phyloP scores from a whole-genome alignment of 2,888 invertebrate species.

The Acleris literana region DNA sequence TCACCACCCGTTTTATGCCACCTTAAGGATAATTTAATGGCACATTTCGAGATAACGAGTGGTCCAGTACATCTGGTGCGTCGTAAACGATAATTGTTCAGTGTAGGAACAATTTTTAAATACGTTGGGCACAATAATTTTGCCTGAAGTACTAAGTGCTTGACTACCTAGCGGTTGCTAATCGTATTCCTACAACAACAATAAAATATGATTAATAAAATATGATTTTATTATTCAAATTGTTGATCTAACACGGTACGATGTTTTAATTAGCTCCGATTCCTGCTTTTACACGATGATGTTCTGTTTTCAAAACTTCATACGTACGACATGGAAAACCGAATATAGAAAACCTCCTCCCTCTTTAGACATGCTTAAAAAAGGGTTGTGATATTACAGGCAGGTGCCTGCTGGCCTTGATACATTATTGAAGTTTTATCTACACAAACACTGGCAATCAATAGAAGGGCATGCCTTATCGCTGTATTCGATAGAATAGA shows the following conservation, averaged over 20 bases:
- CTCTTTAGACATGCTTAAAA: no score
- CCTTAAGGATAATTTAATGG: conserved; percentile 54
- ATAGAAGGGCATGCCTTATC: conserved; percentile 19
- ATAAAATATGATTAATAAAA: no score
- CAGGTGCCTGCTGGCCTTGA: conserved; percentile 12
- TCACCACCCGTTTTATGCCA: conserved; percentile 40
- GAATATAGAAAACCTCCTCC: no score
- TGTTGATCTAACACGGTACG: no score
- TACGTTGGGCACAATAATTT: neutral
- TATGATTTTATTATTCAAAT: no score
- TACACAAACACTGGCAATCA: conserved; percentile 28
- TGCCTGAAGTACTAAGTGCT: no score
- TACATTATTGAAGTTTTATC: conserved; percentile 15
- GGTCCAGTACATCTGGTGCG: conserved; percentile 37
- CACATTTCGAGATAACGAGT: conserved; percentile 44
- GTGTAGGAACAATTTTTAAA: conserved; percentile 8
- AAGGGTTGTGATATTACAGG: conserved; percentile 3
- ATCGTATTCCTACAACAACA: no score
- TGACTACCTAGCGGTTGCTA: no score
- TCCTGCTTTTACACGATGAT: no score
- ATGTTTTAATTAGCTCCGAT: no score
- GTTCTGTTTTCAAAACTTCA: no score
- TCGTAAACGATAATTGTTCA: conserved; percentile 27
- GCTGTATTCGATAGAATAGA: conserved; percentile 1
- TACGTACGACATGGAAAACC: no score